Conservation (phyloP, 2,113 vertebrate genomes). For the Cheirogaleus medius region DNA sequence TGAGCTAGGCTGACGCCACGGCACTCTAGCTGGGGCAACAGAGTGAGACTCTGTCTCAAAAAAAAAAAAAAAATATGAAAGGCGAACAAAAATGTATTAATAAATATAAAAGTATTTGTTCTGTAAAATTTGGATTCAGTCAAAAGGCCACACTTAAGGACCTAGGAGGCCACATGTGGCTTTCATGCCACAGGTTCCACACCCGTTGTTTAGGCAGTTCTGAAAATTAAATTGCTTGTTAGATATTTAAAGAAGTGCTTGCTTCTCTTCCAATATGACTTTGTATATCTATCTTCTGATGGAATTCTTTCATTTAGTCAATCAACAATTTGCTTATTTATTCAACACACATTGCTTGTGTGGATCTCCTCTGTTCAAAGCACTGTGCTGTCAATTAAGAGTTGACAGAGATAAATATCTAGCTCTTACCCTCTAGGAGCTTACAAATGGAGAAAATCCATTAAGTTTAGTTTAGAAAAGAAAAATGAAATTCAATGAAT, state of each 20-base stretch:
- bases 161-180: too few species aligned
- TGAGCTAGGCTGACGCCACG: too few species aligned
- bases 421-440: background rate
- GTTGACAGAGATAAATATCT: background rate
- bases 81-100: too few species aligned
- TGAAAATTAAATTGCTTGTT: background rate
- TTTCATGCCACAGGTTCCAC: too few species aligned
- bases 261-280: background rate
- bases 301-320: background rate
- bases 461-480: background rate
- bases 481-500: background rate
- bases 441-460: background rate
- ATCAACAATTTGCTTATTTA: background rate
- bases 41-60: too few species aligned
- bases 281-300: background rate
- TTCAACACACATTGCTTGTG: background rate
- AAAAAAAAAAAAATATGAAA: too few species aligned
- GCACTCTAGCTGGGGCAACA: too few species aligned
- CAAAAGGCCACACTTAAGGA: too few species aligned
- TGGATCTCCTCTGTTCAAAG: background rate
- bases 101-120: too few species aligned
- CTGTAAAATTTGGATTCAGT: too few species aligned
- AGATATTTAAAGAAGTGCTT: background rate
- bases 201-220: background rate
- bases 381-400: background rate